phyloP scores from a whole-genome alignment of 2,113 vertebrate species.

The Glareola pratincola region DNA sequence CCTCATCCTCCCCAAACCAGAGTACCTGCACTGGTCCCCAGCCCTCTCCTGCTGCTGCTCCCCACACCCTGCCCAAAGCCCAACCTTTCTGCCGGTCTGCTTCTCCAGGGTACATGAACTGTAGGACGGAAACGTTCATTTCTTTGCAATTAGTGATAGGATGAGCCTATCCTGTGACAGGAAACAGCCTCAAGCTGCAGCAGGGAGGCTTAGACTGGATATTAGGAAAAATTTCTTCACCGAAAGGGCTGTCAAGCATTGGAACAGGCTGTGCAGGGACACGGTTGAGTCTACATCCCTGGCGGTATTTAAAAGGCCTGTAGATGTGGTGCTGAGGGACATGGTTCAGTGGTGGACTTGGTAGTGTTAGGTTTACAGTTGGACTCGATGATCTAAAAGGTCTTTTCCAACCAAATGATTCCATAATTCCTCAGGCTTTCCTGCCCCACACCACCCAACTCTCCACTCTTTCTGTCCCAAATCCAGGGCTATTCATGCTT shows the following conservation, averaged over 20 bases:
- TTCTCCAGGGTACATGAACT: background rate
- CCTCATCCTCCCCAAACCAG: fast-evolving
- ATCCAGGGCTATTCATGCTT: fast-evolving
- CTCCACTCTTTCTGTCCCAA: background rate
- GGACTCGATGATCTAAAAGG: background rate
- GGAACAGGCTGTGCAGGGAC: background rate
- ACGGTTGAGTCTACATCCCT: background rate
- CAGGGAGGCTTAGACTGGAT: background rate
- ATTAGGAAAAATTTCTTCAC: background rate
- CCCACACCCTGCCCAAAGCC: background rate
- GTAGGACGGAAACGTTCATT: background rate
- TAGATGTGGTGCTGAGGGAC: background rate
- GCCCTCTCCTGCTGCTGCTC: background rate
- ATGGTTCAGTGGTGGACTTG: background rate
- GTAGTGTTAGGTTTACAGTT: background rate
- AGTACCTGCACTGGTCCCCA: background rate
- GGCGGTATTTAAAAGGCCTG: background rate
- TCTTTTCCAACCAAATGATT: background rate
- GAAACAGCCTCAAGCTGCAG: background rate
- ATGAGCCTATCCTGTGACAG: background rate
- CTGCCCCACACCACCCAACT: background rate
- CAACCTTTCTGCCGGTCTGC: background rate
- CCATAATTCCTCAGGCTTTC: background rate
- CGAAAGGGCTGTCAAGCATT: background rate
- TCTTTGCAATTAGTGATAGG: background rate